Evolutionary conservation across 2,888 invertebrate genomes (phyloP).

Genomic region (Microdon myrmicae): DNA sequence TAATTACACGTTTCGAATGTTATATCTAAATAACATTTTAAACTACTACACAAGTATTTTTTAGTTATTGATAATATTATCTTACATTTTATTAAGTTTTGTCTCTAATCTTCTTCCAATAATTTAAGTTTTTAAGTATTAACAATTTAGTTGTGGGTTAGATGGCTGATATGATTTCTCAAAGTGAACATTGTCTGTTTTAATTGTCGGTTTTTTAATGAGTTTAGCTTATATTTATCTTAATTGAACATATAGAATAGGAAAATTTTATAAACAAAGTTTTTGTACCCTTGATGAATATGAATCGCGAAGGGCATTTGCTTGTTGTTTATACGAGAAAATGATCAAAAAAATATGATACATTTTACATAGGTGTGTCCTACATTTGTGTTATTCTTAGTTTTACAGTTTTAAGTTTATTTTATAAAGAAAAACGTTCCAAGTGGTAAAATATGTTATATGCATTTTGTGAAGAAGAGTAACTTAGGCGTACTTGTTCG

Average conservation of each 20-base stretch:
- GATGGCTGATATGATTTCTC: slow-evolving; percentile 47
- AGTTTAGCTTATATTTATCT: slow-evolving; percentile 12
- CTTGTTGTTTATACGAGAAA: slow-evolving; percentile 43
- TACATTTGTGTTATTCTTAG: background rate
- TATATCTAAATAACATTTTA: slow-evolving; percentile 27
- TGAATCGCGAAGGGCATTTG: slow-evolving; percentile 8
- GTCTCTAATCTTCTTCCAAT: slow-evolving; percentile 9
- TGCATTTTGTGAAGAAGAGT: too few relatives aligned
- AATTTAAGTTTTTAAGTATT: slow-evolving; percentile 14
- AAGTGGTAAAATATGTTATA: too few relatives aligned
- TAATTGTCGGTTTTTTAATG: too few relatives aligned
- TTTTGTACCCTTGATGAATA: slow-evolving; percentile 9
- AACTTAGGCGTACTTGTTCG: too few relatives aligned
- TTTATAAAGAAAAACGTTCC: slow-evolving; percentile 32
- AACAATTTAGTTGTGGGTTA: slow-evolving; percentile 33
- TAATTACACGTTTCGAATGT: slow-evolving; percentile 41
- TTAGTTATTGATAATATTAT: slow-evolving; percentile 35
- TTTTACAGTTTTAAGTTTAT: slow-evolving; percentile 10
- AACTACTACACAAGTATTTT: too few relatives aligned
- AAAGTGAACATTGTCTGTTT: too few relatives aligned
- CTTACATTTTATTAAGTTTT: slow-evolving; percentile 8
- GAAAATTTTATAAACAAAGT: slow-evolving; percentile 2
- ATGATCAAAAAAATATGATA: slow-evolving; percentile 47
- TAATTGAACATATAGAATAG: slow-evolving; percentile 6
- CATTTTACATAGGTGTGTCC: slow-evolving; percentile 11